A percentile compares a stretch with the other conserved stretches of the same genome.
phyloP scores from a whole-genome alignment of 1,140 invertebrate genomes.

The Apis dorsata region DNA sequence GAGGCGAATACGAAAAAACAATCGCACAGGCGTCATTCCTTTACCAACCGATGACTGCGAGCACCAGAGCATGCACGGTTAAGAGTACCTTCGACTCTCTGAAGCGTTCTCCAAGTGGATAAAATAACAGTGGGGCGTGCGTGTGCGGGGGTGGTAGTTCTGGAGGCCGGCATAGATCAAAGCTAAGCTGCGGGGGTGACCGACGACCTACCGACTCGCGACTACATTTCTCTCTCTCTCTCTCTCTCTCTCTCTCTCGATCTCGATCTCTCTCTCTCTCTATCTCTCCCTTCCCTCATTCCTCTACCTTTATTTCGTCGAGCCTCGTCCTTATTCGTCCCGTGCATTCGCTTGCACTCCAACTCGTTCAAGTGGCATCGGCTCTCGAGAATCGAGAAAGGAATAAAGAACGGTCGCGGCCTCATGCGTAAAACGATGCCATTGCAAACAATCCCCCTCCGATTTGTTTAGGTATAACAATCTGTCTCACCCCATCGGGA shows the following conservation, averaged over 20 bases:
- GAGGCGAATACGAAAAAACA: slow-evolving; percentile 60
- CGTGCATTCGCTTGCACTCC: slow-evolving; percentile 76
- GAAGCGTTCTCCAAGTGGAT: slow-evolving; percentile 68
- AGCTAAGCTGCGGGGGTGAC: slow-evolving; percentile 68
- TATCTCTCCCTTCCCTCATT: slow-evolving; percentile 13
- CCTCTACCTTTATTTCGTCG: slow-evolving; percentile 17
- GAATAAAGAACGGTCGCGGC: slow-evolving; percentile 78
- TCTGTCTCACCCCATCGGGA: slow-evolving; percentile 58
- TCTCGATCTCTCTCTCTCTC: background rate
- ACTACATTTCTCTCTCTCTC: slow-evolving; percentile 28
- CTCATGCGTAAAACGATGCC: slow-evolving; percentile 81
- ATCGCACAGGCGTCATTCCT: slow-evolving; percentile 68
- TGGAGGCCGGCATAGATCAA: slow-evolving; percentile 73
- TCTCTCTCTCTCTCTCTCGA: slow-evolving; percentile 3
- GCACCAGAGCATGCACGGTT: slow-evolving; percentile 40
- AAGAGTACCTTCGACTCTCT: slow-evolving; percentile 55
- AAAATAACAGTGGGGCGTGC: slow-evolving; percentile 62
- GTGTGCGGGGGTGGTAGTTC: slow-evolving; percentile 55
- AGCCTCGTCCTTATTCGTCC: slow-evolving; percentile 48
- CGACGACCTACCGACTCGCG: slow-evolving; percentile 60
- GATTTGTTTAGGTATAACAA: slow-evolving; percentile 80
- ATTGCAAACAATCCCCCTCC: slow-evolving; percentile 78
- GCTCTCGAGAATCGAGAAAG: slow-evolving; percentile 75
- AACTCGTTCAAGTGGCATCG: slow-evolving; percentile 79
- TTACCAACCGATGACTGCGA: slow-evolving; percentile 59